Evolutionary conservation across 2,797 vertebrate species (phyloP), one percentile per base, ranked within the genome.

Genomic region (Eulemur mongoz): DNA sequence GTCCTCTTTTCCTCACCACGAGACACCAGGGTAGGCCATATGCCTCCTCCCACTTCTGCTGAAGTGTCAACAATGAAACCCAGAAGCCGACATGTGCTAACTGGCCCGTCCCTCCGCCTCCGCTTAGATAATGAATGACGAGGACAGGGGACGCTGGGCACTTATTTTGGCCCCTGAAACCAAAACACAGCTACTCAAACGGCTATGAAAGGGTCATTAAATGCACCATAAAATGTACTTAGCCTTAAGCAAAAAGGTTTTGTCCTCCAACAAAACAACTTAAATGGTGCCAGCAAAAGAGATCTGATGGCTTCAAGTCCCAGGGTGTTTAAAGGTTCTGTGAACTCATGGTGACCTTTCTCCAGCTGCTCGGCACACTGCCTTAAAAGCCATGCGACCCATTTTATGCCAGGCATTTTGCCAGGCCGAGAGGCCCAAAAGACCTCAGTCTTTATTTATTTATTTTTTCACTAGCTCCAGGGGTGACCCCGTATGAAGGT

Each of bases 31-130:
- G 85, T 25, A 81, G 78, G 93, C 97, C 92, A 93, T 43, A 81
- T 57, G 96, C 80, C 94, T 97, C 89, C 93, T 79, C 73, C 69
- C 84, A 45, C 93, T 63, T 50, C 88, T 85, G 93, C 94, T 72
- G 86, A 93, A 95, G 91, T 96, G 91, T 95, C 89, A 85, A 61
- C 78, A 94, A 97, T 38, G 84, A 91, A 97, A 96, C 7, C 22
- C 96, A 97, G 97, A 87, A 27, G 93, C 86, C 7, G 40, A 76
- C 89, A 70, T 73, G 92, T 83, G 87, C 92, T 93, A 82, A 75
- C 76, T 10, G n/a, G 65, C 59, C 65, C 0, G 2, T 1, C 72
- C 83, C 76, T 50, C 32, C 79, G 61, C 54, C 50, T 65, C 78
- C 0, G 3, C 59, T 25, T 30, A 43, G 92, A 91, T 52, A 88